phyloP scores from a whole-genome alignment of 2,797 vertebrate genomes.

The Labeo calbasu region DNA sequence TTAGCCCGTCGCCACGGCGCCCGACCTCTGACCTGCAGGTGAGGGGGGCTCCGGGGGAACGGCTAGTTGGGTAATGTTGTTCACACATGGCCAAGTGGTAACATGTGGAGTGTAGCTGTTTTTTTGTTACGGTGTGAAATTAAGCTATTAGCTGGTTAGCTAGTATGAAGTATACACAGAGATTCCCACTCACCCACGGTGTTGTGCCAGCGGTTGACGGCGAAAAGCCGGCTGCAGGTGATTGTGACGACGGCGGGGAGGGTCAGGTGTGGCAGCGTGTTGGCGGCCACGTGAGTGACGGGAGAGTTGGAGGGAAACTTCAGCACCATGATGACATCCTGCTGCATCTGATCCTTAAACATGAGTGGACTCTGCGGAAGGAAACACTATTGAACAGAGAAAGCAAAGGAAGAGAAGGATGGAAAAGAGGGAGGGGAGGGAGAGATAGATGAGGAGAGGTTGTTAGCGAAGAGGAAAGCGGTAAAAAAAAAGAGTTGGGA shows the following conservation, averaged over 20 bases:
- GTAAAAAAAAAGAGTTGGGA: slow-evolving; percentile 60
- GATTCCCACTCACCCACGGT: slow-evolving; percentile 86
- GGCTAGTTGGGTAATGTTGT: slow-evolving; percentile 77
- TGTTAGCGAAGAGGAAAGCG: slow-evolving; percentile 39
- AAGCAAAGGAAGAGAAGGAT: slow-evolving; percentile 73
- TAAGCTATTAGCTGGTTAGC: not conserved
- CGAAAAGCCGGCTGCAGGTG: slow-evolving; percentile 94
- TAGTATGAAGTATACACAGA: not conserved
- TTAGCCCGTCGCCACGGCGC: slow-evolving; percentile 73
- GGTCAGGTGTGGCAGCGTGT: slow-evolving; percentile 93
- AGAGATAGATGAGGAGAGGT: slow-evolving; percentile 46
- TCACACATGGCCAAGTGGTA: slow-evolving; percentile 76
- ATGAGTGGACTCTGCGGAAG: slow-evolving; percentile 98
- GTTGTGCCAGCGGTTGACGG: slow-evolving; percentile 97
- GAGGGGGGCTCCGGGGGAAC: slow-evolving; percentile 70
- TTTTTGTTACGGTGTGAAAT: not conserved
- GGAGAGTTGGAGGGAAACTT: slow-evolving; percentile 98
- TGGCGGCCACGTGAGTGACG: slow-evolving; percentile 94
- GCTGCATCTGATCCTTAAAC: slow-evolving; percentile 99
- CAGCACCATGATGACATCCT: slow-evolving; percentile 98
- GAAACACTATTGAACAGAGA: slow-evolving; percentile 94
- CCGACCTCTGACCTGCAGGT: slow-evolving; percentile 78
- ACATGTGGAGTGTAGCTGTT: slow-evolving; percentile 67
- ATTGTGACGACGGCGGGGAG: slow-evolving; percentile 94
- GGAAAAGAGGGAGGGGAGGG: slow-evolving; percentile 64